Conservation (phyloP, 2,797 vertebrate genomes). For the Corythornis leucogaster region DNA sequence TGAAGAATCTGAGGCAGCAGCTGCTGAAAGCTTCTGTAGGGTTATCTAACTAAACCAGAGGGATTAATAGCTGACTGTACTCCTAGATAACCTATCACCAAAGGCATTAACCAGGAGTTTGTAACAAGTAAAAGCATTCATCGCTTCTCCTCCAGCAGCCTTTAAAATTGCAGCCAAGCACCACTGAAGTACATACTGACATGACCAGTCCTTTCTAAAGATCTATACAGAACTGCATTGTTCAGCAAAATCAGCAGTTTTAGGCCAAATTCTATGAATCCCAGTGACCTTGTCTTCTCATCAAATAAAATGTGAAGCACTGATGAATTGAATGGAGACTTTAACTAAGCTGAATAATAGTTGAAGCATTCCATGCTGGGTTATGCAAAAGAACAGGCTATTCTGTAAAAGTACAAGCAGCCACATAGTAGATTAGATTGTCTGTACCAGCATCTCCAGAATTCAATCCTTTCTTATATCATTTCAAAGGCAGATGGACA, state of each 20-base stretch:
- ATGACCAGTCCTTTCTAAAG: constrained; percentile 23
- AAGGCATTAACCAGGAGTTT: constrained; percentile 3
- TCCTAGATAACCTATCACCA: constrained; percentile 24
- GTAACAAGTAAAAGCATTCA: background rate
- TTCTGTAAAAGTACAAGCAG: constrained; percentile 26
- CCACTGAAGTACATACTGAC: background rate
- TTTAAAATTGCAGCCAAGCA: background rate
- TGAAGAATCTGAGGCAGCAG: background rate
- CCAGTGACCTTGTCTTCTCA: background rate
- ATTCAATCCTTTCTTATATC: constrained; percentile 53
- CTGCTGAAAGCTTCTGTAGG: background rate
- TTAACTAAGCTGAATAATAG: constrained; percentile 8
- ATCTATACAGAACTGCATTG: background rate
- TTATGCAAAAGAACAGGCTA: constrained; percentile 20
- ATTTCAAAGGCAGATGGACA: constrained; percentile 50
- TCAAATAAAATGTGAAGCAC: constrained; percentile 19
- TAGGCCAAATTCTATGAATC: constrained; percentile 10
- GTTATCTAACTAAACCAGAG: constrained; percentile 18
- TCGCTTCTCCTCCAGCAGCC: background rate
- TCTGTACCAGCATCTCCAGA: constrained; percentile 51
- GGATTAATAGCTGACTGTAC: background rate
- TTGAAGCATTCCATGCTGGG: background rate
- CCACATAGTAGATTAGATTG: constrained; percentile 32
- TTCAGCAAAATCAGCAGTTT: constrained; percentile 24
- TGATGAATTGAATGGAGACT: background rate